Conservation (phyloP, 2,797 vertebrate species). For the Menidia menidia region DNA sequence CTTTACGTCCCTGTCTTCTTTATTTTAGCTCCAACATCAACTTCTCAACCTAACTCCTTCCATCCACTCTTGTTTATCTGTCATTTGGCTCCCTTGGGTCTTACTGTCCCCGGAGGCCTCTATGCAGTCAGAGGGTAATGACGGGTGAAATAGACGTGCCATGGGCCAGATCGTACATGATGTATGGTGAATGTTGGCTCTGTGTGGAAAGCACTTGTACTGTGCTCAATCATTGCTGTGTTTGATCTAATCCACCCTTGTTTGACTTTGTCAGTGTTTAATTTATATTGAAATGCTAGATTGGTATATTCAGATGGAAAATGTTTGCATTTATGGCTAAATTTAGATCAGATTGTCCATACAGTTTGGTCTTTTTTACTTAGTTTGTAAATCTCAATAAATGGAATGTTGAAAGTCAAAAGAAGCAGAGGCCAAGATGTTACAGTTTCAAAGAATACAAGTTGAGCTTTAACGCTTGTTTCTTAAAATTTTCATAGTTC, state of each 20-base stretch:
- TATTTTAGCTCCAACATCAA: constrained; percentile 26
- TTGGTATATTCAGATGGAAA: not conserved
- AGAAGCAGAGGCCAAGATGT: not conserved
- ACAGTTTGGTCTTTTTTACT: not conserved
- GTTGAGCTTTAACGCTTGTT: not conserved
- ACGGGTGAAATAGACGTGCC: constrained; percentile 79
- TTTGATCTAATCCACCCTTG: constrained; percentile 5
- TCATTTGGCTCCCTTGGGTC: constrained; percentile 50
- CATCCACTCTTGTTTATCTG: constrained; percentile 53
- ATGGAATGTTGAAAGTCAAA: not conserved
- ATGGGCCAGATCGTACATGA: constrained; percentile 65
- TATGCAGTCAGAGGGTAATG: constrained; percentile 74
- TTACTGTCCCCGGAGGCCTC: constrained; percentile 35
- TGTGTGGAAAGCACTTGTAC: constrained; percentile 24
- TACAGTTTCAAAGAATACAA: not conserved
- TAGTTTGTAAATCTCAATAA: not conserved
- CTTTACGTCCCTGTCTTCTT: constrained; percentile 16
- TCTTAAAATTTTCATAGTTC: not conserved
- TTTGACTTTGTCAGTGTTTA: not conserved
- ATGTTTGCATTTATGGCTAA: not conserved
- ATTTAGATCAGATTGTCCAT: not conserved
- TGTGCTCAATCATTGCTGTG: constrained; percentile 18
- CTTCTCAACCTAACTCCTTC: constrained; percentile 26
- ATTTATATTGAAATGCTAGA: not conserved
- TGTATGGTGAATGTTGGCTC: constrained; percentile 36